phyloP scores from a whole-genome alignment of 2,797 vertebrate genomes.

The Urosaurus nigricauda region DNA sequence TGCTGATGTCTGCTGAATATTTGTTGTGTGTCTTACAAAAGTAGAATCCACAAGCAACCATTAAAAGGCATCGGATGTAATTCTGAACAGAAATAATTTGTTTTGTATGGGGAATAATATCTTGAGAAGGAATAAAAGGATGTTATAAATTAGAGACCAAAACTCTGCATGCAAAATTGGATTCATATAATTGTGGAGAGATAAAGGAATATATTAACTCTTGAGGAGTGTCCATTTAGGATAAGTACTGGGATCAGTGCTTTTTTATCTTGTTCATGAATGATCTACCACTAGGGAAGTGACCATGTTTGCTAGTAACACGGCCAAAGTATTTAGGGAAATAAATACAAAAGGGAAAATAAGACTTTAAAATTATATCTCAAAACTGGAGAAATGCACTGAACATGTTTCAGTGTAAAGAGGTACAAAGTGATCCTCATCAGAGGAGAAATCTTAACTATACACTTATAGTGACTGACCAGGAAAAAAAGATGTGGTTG shows the following conservation, averaged over 20 bases:
- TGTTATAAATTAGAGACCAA: background rate
- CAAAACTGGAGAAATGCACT: background rate
- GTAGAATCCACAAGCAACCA: slow-evolving; percentile 14
- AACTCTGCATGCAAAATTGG: background rate
- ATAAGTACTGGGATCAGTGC: background rate
- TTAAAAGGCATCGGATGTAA: slow-evolving; percentile 24
- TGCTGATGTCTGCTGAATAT: slow-evolving; percentile 27
- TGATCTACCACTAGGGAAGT: background rate
- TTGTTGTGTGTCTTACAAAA: fast-evolving
- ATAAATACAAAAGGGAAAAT: background rate
- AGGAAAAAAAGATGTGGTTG: background rate
- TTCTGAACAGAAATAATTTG: background rate
- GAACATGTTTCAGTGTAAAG: background rate
- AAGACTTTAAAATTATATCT: background rate
- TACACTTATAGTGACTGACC: background rate
- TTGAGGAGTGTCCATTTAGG: background rate
- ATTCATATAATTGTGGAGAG: background rate
- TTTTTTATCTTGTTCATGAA: slow-evolving; percentile 1
- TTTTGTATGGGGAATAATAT: background rate
- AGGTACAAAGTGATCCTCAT: background rate
- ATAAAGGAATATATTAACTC: slow-evolving; percentile 12
- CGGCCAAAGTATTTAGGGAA: background rate
- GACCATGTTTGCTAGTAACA: background rate
- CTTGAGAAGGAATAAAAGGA: background rate
- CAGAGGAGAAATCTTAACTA: background rate